phyloP scores from a whole-genome alignment of 2,888 invertebrate species.

The Monoplex corrugatus region DNA sequence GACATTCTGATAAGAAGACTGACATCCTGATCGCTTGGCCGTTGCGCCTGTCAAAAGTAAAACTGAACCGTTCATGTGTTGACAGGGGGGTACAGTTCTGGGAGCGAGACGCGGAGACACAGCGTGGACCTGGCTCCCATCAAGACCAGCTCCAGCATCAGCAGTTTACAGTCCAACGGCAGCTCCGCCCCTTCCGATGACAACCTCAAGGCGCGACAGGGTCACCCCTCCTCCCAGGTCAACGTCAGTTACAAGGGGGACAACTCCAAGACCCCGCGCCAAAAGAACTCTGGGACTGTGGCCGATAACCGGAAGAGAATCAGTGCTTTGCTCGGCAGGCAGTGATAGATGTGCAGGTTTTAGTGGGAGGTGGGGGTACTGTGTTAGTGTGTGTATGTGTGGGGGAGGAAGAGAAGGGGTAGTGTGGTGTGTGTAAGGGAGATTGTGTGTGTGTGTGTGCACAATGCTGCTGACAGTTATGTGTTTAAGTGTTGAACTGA shows the following conservation, averaged over 20 bases:
- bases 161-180: slow-evolving; percentile 44
- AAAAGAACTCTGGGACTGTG: slow-evolving; percentile 44
- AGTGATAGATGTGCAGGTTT: background rate
- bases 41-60: too few species aligned
- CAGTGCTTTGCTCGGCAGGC: slow-evolving; percentile 69
- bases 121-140: slow-evolving; percentile 31
- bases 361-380: background rate
- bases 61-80: too few species aligned
- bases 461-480: too few species aligned
- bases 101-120: slow-evolving; percentile 47
- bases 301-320: slow-evolving; percentile 71
- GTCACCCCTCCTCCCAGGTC: slow-evolving; percentile 50
- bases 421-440: background rate
- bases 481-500: too few species aligned
- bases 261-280: background rate
- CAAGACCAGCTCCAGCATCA: slow-evolving; percentile 48
- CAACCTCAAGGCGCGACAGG: background rate
- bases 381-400: background rate
- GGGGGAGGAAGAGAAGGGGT: background rate
- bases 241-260: slow-evolving; percentile 53
- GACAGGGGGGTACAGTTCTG: slow-evolving; percentile 61
- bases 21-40: too few species aligned
- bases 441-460: slow-evolving; percentile 1
- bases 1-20: too few species aligned
- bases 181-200: slow-evolving; percentile 42